phyloP scores from a whole-genome alignment of 2,113 vertebrate species.

The Cryptomyrus ogoouensis region DNA sequence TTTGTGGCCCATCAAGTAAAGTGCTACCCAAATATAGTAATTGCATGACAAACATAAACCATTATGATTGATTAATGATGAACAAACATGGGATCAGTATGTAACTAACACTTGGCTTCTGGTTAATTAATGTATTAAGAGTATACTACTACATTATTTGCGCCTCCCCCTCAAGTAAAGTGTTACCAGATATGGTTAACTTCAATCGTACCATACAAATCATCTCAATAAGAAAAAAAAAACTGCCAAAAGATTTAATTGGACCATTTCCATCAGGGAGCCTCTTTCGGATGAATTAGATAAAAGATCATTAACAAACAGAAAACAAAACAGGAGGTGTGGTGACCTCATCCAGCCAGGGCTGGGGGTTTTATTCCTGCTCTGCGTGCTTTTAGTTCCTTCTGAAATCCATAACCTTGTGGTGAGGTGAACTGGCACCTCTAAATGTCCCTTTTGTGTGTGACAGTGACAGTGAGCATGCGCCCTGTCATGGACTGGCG shows the following conservation, averaged over 20 bases:
- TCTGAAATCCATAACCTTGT: neutral
- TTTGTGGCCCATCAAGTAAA: too few relatives aligned
- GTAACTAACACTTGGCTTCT: too few relatives aligned
- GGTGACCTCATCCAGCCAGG: neutral
- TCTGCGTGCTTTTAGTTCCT: neutral
- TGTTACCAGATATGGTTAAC: neutral
- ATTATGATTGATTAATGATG: too few relatives aligned
- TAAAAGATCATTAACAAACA: neutral
- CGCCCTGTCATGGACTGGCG: neutral
- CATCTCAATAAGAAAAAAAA: neutral
- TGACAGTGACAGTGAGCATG: neutral
- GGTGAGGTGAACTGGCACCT: neutral
- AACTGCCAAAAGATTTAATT: neutral
- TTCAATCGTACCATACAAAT: neutral
- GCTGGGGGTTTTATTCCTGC: neutral
- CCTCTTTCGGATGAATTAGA: neutral
- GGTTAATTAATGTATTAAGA: too few relatives aligned
- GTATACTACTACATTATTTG: too few relatives aligned
- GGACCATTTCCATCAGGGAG: neutral
- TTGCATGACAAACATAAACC: too few relatives aligned
- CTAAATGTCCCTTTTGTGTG: neutral
- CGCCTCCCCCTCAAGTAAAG: too few relatives aligned
- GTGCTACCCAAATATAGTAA: too few relatives aligned
- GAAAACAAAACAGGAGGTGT: neutral
- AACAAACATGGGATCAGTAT: too few relatives aligned